These are phyloP conservation scores for Pithys albifrons DNA, from an alignment of 2,113 vertebrate genomes.

Conservation along the genomic window DNA sequence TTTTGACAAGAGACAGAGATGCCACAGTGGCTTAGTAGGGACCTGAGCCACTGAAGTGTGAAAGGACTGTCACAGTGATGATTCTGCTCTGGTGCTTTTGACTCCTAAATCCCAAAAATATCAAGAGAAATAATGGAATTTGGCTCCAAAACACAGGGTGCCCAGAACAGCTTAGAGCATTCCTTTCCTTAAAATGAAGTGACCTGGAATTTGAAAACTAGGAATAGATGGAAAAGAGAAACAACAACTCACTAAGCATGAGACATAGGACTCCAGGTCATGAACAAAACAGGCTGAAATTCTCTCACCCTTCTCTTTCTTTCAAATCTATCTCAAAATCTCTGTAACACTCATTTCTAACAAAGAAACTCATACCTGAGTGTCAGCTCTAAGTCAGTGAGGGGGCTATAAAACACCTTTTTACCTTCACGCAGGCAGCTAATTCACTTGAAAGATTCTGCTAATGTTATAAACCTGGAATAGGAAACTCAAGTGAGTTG, in stretches of 20 bases:
- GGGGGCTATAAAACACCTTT: background rate
- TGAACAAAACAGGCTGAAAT: background rate
- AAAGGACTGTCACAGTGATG: conserved; percentile 29
- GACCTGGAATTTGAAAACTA: background rate
- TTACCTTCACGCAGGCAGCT: background rate
- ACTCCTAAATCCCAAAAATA: background rate
- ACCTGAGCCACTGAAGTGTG: background rate
- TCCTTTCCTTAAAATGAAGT: background rate
- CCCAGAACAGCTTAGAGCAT: background rate
- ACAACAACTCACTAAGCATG: background rate
- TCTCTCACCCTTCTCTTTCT: background rate
- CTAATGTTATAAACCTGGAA: background rate
- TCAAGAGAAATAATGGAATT: background rate
- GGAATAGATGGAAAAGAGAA: background rate
- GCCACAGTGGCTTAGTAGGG: background rate
- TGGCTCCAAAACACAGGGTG: background rate
- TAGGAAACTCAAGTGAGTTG: background rate
- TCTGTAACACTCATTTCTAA: background rate
- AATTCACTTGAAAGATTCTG: conserved; percentile 9
- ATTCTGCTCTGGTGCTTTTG: background rate
- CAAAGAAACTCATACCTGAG: background rate
- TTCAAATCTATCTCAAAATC: background rate
- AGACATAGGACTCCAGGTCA: background rate
- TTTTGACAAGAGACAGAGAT: conserved; percentile 1
- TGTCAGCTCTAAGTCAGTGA: background rate